These are phyloP conservation scores for Pimephales promelas DNA, from an alignment of 2,113 vertebrate species.

Conservation along the genomic window DNA sequence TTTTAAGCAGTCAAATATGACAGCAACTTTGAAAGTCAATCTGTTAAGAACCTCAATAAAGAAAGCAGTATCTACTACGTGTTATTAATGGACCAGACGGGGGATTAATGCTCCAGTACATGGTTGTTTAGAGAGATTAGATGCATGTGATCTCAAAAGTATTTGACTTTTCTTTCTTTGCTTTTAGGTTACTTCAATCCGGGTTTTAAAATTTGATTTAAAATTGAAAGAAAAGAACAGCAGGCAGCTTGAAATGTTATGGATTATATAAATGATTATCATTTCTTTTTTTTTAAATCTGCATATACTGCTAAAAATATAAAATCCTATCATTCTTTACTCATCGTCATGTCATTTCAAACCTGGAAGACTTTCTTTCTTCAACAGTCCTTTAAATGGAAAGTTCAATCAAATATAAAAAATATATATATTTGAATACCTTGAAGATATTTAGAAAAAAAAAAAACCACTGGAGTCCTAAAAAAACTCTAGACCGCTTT, in stretches of 20 bases:
- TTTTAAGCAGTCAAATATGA: slow-evolving; percentile 11
- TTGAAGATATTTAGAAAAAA: neutral
- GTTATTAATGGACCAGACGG: neutral
- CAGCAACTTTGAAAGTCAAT: neutral
- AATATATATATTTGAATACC: too few relatives aligned
- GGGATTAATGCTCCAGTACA: slow-evolving; percentile 11
- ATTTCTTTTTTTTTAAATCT: too few relatives aligned
- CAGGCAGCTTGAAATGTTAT: neutral
- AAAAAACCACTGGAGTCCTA: neutral
- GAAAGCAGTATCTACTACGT: neutral
- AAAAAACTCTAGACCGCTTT: too few relatives aligned
- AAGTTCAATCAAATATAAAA: too few relatives aligned
- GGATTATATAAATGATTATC: neutral
- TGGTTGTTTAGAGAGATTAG: slow-evolving; percentile 8
- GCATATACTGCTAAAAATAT: neutral
- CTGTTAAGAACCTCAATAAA: slow-evolving; percentile 26
- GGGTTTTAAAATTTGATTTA: neutral
- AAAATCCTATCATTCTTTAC: neutral
- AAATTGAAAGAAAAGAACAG: neutral
- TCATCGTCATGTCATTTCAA: neutral
- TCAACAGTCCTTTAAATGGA: too few relatives aligned
- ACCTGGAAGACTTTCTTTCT: neutral
- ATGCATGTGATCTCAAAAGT: slow-evolving; percentile 6
- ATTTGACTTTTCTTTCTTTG: neutral
- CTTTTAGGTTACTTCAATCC: neutral